These are phyloP conservation scores for Scaptomyza pallida DNA, from an alignment of 1,140 invertebrate genomes.

Conservation along the genomic window DNA sequence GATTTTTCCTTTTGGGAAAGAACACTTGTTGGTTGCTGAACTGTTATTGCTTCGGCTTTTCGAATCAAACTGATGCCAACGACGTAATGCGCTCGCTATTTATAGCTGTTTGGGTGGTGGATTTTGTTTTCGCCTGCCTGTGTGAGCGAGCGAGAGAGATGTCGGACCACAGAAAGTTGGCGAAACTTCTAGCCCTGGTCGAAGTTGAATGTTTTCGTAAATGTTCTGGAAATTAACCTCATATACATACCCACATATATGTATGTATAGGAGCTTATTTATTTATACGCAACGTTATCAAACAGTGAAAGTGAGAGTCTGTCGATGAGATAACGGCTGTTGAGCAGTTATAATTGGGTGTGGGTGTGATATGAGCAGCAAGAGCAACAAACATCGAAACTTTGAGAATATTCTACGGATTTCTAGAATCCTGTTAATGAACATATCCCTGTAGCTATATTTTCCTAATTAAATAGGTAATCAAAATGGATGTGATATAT, in stretches of 20 bases:
- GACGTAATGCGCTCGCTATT: slow-evolving; percentile 44
- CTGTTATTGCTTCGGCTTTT: slow-evolving; percentile 47
- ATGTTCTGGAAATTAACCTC: slow-evolving; percentile 57
- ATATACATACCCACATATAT: slow-evolving; percentile 13
- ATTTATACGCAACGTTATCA: slow-evolving; percentile 25
- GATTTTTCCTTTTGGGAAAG: not conserved
- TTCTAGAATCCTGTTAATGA: slow-evolving; percentile 1
- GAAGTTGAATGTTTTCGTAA: slow-evolving; percentile 26
- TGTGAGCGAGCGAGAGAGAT: slow-evolving; percentile 12
- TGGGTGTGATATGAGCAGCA: not conserved
- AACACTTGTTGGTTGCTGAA: not conserved
- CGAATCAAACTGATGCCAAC: slow-evolving; percentile 61
- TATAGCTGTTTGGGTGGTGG: slow-evolving; percentile 53
- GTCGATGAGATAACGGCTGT: slow-evolving; percentile 2
- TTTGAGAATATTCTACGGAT: not conserved
- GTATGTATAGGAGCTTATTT: slow-evolving; percentile 14
- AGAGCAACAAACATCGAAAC: not conserved
- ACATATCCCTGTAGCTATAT: not conserved
- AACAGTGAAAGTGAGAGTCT: slow-evolving; percentile 36
- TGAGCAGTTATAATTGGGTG: not conserved
- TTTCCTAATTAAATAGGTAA: not conserved
- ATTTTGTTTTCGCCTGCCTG: slow-evolving; percentile 15
- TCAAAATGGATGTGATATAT: not conserved
- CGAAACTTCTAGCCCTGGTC: slow-evolving; percentile 52
- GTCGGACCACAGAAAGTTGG: slow-evolving; percentile 15